A percentile compares a stretch with the other conserved stretches of the same genome.
Conservation (phyloP, 2,113 vertebrate genomes). For the Cephalopterus ornatus region DNA sequence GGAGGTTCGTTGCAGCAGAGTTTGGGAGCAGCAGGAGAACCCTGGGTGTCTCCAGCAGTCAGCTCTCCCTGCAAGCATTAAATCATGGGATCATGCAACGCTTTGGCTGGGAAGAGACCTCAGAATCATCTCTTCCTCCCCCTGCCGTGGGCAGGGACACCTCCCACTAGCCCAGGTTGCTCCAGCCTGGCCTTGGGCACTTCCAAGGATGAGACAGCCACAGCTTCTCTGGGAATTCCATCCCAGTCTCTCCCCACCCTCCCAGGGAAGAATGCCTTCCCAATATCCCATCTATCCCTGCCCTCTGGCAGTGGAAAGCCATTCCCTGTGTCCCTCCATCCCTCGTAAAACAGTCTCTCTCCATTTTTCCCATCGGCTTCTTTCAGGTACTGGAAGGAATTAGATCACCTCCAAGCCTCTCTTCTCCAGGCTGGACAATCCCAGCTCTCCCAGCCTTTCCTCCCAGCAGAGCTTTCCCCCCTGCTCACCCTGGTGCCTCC, state of each 20-base stretch:
- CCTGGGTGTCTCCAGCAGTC: background rate
- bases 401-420: background rate
- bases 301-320: background rate
- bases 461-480: background rate
- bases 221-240: background rate
- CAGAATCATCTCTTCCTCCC: background rate
- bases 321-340: background rate
- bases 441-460: background rate
- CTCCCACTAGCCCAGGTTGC: background rate
- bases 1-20: background rate
- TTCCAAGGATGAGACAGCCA: background rate
- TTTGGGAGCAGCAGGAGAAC: background rate
- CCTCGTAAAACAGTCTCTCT: background rate
- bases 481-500: background rate
- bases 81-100: background rate
- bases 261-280: background rate
- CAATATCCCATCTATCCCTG: fast-evolving
- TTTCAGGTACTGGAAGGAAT: background rate
- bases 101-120: background rate
- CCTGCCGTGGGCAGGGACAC: background rate
- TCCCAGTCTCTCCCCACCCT: background rate
- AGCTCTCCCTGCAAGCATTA: background rate
- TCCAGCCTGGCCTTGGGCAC: background rate
- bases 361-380: background rate
- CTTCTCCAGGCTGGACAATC: background rate